Conservation (phyloP, 2,797 vertebrate genomes). For the Rousettus madagascariensis region DNA sequence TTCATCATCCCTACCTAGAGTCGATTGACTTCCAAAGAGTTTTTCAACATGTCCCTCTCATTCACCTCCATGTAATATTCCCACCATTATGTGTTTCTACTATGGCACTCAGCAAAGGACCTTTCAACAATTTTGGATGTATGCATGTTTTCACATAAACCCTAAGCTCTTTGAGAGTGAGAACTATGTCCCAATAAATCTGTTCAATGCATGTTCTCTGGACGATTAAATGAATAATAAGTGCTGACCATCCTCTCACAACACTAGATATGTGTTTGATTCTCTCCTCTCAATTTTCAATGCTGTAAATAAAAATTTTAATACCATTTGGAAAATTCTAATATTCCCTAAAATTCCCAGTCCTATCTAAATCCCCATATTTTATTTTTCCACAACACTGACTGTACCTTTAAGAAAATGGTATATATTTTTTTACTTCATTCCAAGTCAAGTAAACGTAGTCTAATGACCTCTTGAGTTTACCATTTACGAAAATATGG, state of each 20-base stretch:
- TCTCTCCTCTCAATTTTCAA: not conserved
- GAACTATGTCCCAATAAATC: not conserved
- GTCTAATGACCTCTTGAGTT: not conserved
- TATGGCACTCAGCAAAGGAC: not conserved
- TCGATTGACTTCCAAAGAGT: not conserved
- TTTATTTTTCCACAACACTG: not conserved
- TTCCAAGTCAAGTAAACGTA: slow-evolving; percentile 2
- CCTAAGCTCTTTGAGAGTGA: not conserved
- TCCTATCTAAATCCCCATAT: not conserved
- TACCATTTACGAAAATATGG: not conserved
- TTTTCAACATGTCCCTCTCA: not conserved
- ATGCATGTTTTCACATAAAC: not conserved
- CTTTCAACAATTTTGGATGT: not conserved
- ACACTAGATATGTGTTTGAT: not conserved
- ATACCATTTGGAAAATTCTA: not conserved
- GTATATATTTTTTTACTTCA: not conserved
- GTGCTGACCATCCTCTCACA: not conserved
- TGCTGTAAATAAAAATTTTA: not conserved
- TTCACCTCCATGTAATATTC: not conserved
- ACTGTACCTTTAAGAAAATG: not conserved
- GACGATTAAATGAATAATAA: not conserved
- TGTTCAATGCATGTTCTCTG: not conserved
- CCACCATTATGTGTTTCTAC: not conserved
- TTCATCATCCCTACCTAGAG: not conserved
- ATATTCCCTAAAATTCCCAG: not conserved